Base-by-base conservation (phyloP, 2,888 invertebrate genomes). In the Meganola albula region DNA sequence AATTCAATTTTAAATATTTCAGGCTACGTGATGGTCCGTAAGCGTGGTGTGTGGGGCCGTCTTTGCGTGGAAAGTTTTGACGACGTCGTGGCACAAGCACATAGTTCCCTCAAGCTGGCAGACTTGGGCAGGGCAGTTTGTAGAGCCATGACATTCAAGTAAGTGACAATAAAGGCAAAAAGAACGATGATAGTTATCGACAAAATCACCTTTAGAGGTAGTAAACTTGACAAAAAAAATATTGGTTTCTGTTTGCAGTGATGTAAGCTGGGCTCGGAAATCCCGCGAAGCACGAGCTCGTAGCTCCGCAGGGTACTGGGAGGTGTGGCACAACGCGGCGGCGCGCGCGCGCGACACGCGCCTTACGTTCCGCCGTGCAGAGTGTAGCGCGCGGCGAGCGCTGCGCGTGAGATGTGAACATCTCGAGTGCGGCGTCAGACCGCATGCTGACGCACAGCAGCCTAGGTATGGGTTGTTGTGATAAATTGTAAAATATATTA, bases 41-140 rank as follows among this genome's bases (percentile, higher is more conserved):
- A 92, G 58, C 89, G 90, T 48, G 93, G 93, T 0, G 83, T 87
- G 27, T 94, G 94, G 94, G 93, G 93, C 3, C 91, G 92, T 60
- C 74, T 93, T 3, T 94, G 94, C 51, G 87, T 92, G 10, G 90
- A 91, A 42, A 91, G 90, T 43, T 90, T 92, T 55, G 83, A 88
- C 25, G 87, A 89, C 43, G 86, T 90, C 0, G 83, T 89, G 2
- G 74, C 85, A 18, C 80, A 87, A 40, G 88, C 89, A 1, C 87
- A 88, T 28, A 87, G 89, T 27, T 79, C 88, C 2, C 89, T 91
- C 75, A 88, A 90, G 53, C 78, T 93, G 14, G 87, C 90, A 10
- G 92, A 93, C 60, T 83, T 94, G 20, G 93, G 93, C 3, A 86
- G 89, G 60, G 92, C 93, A 1, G 91, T 93, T 2, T 94, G 93